Base-by-base conservation (phyloP, 2,113 vertebrate genomes). In the Tringa solitaria region DNA sequence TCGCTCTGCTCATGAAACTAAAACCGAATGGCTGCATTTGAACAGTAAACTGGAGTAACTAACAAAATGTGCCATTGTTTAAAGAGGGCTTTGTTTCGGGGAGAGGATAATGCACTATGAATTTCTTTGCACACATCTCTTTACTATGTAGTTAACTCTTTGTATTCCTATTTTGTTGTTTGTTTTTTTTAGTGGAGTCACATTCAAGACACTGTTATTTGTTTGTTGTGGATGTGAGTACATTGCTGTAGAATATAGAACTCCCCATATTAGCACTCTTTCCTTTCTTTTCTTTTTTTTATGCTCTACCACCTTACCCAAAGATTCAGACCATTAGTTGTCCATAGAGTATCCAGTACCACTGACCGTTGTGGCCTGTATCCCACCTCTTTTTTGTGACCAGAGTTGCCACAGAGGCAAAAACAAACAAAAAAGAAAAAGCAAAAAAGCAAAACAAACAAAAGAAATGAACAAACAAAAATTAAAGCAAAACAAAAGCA, bases 181-280 rank as follows among this genome's bases (percentile, higher is more conserved):
- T 98, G 98, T 98, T 99, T 98, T 98, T 99, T 99, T 99, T 99
- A 99, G 99, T 99, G 99, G 98, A 99, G 98, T 99, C 99, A 99
- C 98, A 99, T 99, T 98, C 98, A 98, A 99, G 99, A 98, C 98
- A 99, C 98, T 99, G 98, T 99, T 99, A 98, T 98, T 99, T 99
- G 98, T 99, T 99, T 99, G 98, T 99, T 99, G 98, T 99, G 98
- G 98, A 99, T 99, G 99, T 99, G 99, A 99, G 98, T 99, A 99
- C 99, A 98, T 98, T 99, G 98, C 98, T 98, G 98, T 99, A 99
- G 99, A 98, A 97, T 98, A 98, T 98, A 98, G 98, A 98, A 97
- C 98, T 98, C 98, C 98, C 98, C 98, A 98, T 98, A 98, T 98
- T 98, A 98, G 99, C 99, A 98, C 99, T 98, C 98, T 98, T 98